These are phyloP conservation scores for Parapristionchus giblindavisi DNA, from an alignment of 2,888 invertebrate genomes.

Conservation along the genomic window DNA sequence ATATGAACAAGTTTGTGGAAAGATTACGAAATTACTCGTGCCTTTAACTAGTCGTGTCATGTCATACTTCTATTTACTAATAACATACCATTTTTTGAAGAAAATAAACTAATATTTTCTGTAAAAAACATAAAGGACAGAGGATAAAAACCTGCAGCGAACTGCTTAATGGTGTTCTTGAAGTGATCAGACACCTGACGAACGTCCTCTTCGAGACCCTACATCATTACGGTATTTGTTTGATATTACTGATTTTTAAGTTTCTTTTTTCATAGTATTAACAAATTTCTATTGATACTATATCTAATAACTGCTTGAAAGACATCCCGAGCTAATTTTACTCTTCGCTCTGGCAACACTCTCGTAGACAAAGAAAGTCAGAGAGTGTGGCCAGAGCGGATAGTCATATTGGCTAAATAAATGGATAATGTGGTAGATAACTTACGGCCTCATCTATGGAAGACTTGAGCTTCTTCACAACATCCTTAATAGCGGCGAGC, in stretches of 20 bases:
- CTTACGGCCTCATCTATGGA: conserved; percentile 42
- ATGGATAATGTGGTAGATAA: too few species aligned
- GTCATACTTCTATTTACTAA: too few species aligned
- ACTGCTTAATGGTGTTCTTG: conserved; percentile 62
- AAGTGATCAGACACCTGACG: conserved; percentile 59
- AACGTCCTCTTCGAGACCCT: conserved; percentile 58
- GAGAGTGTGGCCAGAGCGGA: too few species aligned
- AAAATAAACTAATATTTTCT: background rate
- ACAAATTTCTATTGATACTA: background rate
- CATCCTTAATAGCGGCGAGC: conserved; percentile 62
- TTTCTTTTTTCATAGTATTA: background rate
- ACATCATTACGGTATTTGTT: background rate
- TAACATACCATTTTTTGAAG: background rate
- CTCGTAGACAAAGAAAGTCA: too few species aligned
- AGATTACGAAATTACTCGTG: background rate
- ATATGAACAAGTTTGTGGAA: background rate
- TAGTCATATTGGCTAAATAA: too few species aligned
- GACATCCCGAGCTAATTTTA: too few species aligned
- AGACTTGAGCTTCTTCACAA: conserved; percentile 60
- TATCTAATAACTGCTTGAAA: too few species aligned
- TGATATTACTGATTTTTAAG: background rate
- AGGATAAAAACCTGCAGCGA: conserved; percentile 53
- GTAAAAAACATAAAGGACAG: background rate
- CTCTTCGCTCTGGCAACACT: too few species aligned
- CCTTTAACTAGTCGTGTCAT: background rate